These are phyloP conservation scores for Pissodes strobi DNA, from an alignment of 1,140 invertebrate genomes.

Conservation along the genomic window DNA sequence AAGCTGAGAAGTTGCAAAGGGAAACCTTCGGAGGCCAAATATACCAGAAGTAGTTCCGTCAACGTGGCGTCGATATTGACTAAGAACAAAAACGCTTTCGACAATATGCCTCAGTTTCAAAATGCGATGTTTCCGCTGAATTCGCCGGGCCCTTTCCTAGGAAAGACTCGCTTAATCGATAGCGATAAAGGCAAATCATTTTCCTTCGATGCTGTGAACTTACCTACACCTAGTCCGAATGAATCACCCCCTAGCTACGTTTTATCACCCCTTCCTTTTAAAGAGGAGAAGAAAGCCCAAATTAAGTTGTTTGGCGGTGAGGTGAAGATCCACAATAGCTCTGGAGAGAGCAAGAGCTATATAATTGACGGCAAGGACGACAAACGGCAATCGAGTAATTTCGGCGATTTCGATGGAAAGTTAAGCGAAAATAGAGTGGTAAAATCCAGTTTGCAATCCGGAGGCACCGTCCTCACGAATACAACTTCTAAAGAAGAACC, in stretches of 20 bases:
- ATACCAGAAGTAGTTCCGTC: slow-evolving; percentile 53
- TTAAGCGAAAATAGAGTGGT: slow-evolving; percentile 61
- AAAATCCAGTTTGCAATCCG: slow-evolving; percentile 73
- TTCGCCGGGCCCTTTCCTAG: slow-evolving; percentile 77
- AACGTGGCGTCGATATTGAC: slow-evolving; percentile 55
- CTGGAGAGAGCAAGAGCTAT: slow-evolving; percentile 70
- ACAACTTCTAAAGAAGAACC: slow-evolving; percentile 40
- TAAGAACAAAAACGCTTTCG: slow-evolving; percentile 55
- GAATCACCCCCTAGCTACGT: slow-evolving; percentile 35
- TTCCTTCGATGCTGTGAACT: slow-evolving; percentile 51
- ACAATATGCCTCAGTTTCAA: slow-evolving; percentile 53
- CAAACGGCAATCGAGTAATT: slow-evolving; percentile 35
- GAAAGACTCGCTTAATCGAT: slow-evolving; percentile 78
- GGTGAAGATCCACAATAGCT: slow-evolving; percentile 65
- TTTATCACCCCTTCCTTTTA: slow-evolving; percentile 38
- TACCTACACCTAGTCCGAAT: slow-evolving; percentile 16
- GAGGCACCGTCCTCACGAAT: slow-evolving; percentile 70
- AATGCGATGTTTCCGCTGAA: slow-evolving; percentile 63
- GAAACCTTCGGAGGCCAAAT: slow-evolving; percentile 45
- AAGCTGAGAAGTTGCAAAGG: slow-evolving; percentile 54
- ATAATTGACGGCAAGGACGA: slow-evolving; percentile 65
- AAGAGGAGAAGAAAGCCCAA: slow-evolving; percentile 56
- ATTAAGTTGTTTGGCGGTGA: slow-evolving; percentile 79
- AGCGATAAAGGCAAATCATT: slow-evolving; percentile 55
- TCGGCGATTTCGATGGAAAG: slow-evolving; percentile 45